A percentile compares a stretch with the other conserved stretches of the same genome.
Evolutionary conservation across 2,113 vertebrate species (phyloP).

Genomic region (Peucedramus taeniatus): DNA sequence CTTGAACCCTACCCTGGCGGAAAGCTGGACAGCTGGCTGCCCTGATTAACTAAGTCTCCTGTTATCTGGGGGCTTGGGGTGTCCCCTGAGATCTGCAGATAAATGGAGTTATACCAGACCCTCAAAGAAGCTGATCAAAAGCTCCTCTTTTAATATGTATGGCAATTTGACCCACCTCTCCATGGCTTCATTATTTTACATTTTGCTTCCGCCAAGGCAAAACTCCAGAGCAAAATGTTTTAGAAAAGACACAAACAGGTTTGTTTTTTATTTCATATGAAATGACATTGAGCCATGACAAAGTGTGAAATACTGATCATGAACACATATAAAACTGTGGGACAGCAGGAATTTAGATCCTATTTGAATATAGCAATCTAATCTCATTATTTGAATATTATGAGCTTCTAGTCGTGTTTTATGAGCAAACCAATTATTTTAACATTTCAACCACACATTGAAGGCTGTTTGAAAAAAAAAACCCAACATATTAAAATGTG

Average conservation of each 20-base stretch:
- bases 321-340: not conserved
- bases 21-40: conserved; percentile 51
- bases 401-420: not conserved
- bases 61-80: not conserved
- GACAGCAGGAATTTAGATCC: not conserved
- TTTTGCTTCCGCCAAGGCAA: not conserved
- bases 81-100: conserved; percentile 32
- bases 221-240: not conserved
- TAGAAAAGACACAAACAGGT: not conserved
- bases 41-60: conserved; percentile 53
- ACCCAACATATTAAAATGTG: not conserved
- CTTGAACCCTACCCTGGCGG: not conserved
- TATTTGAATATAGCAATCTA: not conserved
- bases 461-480: not conserved
- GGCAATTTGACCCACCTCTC: conserved; percentile 30
- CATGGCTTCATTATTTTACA: not conserved
- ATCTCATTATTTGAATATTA: not conserved
- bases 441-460: not conserved
- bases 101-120: conserved; percentile 6
- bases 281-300: not conserved
- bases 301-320: not conserved
- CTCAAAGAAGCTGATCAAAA: conserved; percentile 32
- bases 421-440: not conserved
- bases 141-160: conserved; percentile 35
- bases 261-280: not conserved